Evolutionary conservation across 2,888 invertebrate species (phyloP), one percentile per base, ranked within the genome.

Genomic region (Ichneumoninae sp.): DNA sequence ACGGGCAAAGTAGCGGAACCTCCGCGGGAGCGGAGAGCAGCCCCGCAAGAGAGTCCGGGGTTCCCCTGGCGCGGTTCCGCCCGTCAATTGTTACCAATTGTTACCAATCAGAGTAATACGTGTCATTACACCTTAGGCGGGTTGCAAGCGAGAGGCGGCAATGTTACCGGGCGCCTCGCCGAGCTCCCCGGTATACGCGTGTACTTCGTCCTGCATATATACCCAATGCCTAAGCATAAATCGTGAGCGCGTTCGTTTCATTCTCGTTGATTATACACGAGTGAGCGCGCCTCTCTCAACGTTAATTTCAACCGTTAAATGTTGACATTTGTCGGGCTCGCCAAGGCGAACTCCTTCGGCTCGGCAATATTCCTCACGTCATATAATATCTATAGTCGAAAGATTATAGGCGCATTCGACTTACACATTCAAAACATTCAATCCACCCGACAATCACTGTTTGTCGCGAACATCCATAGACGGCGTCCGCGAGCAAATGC

Each of bases 11-110:
- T 90, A 92, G 93, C 91, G 92, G 91, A 93, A 92, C 93, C 92
- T 90, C 86, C 89, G 88, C 83, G 85, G 71, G 79, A 60, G 82
- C 70, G 80, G 50, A 71, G 84, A 82, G 74, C 62, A 79, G 69
- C 66, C 79, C 75, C 77, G 79, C 75, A 60, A 77, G 68, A 50
- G 85, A 81, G 72, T 78, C 81, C 62, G 30, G 33, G 71, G 50
- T 52, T 68, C 71, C 66, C 70, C 57, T 66, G 70, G 75, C 66
- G 78, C 75, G 88, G 92, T 91, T 90, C 92, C 92, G 91, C 92
- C 93, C 93, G 93, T 92, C 92, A 92, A 93, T 93, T 93, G 92
- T 92, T 92, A 92, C 92, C 92, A 92, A 92, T 92, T 92, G 92
- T 92, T 92, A 86, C 92, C 91, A 93, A 93, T 93, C 92, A 92